phyloP scores from a whole-genome alignment of 2,797 vertebrate species.

The Bufotes viridis region DNA sequence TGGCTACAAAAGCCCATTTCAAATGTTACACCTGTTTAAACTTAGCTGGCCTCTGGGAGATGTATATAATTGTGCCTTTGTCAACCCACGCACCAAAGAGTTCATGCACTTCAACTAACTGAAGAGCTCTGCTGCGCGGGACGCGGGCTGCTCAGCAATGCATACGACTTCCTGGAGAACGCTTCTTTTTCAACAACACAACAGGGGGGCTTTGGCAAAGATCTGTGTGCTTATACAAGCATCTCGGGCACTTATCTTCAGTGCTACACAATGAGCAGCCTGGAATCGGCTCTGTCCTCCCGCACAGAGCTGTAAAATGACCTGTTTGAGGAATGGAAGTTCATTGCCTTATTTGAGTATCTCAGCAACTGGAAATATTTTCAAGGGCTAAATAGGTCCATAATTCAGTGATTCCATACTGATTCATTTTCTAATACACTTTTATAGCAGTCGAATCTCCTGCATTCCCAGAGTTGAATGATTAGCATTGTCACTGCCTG shows the following conservation, averaged over 20 bases:
- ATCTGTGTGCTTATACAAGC: slow-evolving; percentile 16
- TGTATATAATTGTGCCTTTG: slow-evolving; percentile 58
- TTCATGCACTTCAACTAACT: slow-evolving; percentile 55
- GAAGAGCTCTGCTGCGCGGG: slow-evolving; percentile 37
- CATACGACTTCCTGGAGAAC: slow-evolving; percentile 47
- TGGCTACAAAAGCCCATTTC: slow-evolving; percentile 58
- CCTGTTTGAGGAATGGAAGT: background rate
- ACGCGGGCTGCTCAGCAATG: slow-evolving; percentile 36
- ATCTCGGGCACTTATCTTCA: slow-evolving; percentile 33
- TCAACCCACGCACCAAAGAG: slow-evolving; percentile 57
- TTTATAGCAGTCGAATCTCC: background rate
- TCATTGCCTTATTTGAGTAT: slow-evolving; percentile 32
- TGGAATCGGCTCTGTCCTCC: slow-evolving; percentile 2
- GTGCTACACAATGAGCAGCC: slow-evolving; percentile 26
- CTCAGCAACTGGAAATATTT: slow-evolving; percentile 1
- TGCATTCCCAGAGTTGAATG: background rate
- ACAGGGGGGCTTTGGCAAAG: slow-evolving; percentile 50
- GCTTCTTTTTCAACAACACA: slow-evolving; percentile 31
- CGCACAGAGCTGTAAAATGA: slow-evolving; percentile 15
- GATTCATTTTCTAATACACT: background rate
- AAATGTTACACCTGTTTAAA: slow-evolving; percentile 59
- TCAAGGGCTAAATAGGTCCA: background rate
- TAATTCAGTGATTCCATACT: background rate
- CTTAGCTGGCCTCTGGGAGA: slow-evolving; percentile 45
- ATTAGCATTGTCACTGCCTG: background rate